phyloP scores from a whole-genome alignment of 2,888 invertebrate species.

The Hyposoter dolosus region DNA sequence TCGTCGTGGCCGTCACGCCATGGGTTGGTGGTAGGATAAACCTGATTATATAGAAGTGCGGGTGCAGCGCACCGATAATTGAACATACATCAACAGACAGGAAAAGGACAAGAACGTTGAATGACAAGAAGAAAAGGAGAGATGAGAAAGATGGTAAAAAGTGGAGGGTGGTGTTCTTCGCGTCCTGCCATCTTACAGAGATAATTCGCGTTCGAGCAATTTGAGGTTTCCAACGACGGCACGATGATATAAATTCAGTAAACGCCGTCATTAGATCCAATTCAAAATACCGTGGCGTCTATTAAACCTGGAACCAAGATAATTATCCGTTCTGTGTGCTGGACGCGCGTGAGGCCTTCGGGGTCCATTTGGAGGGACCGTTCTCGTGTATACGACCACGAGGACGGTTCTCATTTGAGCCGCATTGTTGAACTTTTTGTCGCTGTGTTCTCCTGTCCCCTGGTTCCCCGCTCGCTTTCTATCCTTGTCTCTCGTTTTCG shows the following conservation, averaged over 20 bases:
- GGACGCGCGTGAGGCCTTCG: constrained; percentile 58
- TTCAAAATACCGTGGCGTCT: constrained; percentile 83
- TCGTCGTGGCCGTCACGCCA: not conserved
- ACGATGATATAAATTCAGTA: constrained; percentile 82
- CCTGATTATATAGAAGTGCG: constrained; percentile 35
- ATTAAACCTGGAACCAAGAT: constrained; percentile 83
- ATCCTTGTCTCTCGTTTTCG: constrained; percentile 22
- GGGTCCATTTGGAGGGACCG: constrained; percentile 42
- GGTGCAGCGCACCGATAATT: constrained; percentile 76
- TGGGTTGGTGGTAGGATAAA: constrained; percentile 27
- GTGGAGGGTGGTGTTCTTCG: constrained; percentile 8
- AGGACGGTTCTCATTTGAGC: constrained; percentile 65
- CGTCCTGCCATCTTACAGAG: constrained; percentile 50
- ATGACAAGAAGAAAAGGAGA: constrained; percentile 34
- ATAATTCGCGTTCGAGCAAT: constrained; percentile 78
- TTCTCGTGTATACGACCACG: constrained; percentile 38
- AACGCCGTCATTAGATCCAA: constrained; percentile 83
- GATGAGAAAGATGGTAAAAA: constrained; percentile 44
- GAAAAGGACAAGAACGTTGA: constrained; percentile 65
- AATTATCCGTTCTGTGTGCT: constrained; percentile 79
- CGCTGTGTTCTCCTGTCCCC: constrained; percentile 6
- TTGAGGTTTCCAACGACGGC: constrained; percentile 74
- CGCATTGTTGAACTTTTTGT: constrained; percentile 80
- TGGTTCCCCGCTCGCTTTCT: constrained; percentile 14
- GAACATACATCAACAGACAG: constrained; percentile 77